phyloP scores from a whole-genome alignment of 2,113 vertebrate genomes.

The Dipodomys stephensi region DNA sequence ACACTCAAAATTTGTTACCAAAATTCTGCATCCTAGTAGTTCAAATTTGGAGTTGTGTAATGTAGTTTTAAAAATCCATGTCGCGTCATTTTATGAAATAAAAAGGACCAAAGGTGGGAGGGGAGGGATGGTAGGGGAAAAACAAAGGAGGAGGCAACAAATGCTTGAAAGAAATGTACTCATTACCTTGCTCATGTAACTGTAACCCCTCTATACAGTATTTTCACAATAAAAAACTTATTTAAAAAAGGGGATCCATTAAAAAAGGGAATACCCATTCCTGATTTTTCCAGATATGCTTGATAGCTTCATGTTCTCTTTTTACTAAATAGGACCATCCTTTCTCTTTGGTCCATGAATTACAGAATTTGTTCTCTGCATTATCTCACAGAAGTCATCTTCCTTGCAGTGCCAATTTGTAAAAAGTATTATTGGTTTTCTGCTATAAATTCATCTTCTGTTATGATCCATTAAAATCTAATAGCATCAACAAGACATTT shows the following conservation, averaged over 20 bases:
- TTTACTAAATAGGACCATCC: constrained; percentile 63
- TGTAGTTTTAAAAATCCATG: no score
- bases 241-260: neutral
- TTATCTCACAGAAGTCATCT: constrained; percentile 74
- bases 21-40: no score
- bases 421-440: constrained; percentile 80
- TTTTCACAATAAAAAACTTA: no score
- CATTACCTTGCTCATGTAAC: no score
- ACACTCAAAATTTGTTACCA: no score
- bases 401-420: constrained; percentile 78
- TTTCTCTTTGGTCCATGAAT: constrained; percentile 71
- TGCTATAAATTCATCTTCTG: constrained; percentile 84
- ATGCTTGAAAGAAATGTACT: no score
- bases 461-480: constrained; percentile 86
- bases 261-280: neutral
- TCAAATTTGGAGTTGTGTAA: no score
- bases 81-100: no score
- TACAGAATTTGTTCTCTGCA: constrained; percentile 75
- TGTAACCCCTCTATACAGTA: no score
- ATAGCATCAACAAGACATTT: constrained; percentile 79
- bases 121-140: no score
- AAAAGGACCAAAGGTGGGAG: neutral
- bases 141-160: no score
- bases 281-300: neutral
- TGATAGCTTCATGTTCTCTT: neutral